Base-by-base conservation (phyloP, 2,888 invertebrate genomes). In the Lathronympha strigana region DNA sequence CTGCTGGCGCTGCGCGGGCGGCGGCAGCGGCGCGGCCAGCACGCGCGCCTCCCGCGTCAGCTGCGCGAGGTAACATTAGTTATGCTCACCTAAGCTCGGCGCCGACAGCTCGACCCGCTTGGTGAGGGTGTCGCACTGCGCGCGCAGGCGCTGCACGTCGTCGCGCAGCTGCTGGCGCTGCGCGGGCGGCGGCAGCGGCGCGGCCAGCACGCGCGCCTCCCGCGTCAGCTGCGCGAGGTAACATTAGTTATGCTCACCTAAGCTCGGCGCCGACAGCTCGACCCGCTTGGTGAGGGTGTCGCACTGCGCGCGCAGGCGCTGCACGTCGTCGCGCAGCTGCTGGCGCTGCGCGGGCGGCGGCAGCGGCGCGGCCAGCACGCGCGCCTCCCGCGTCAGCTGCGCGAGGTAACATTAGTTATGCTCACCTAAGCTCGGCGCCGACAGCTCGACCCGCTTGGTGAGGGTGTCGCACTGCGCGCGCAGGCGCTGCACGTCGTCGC, bases 341-440 rank as follows among this genome's bases (percentile, higher is more conserved):
- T 84, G 85, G 5, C 88, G 81, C 4, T 83, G 82, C 6, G 79
- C 79, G 73, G 83, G 88, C 67, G 80, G 87, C 67, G 83, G 94
- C 74, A 78, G 92, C n/a, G n/a, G n/a, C n/a, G 79, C 94, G 76
- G 77, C 94, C 84, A 90, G 89, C 77, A 82, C 93, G 80, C 82
- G 93, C 71, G 82, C 94, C 89, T 87, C 94, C 72, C 81, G 88
- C 76, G 82, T 85, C 80, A 94, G 87, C 73, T 89, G 89, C 68
- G 92, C 91, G 28, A n/a, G n/a, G n/a, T n/a, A n/a, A n/a, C n/a
- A n/a, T n/a, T n/a, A n/a, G n/a, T n/a, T n/a, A n/a, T n/a, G n/a
- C n/a, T n/a, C n/a, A n/a, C n/a, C n/a, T n/a, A 71, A 81, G 94
- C 82, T n/a, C n/a, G n/a, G n/a, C n/a, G n/a, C n/a, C n/a, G n/a